Evolutionary conservation across 1,140 invertebrate species (phyloP), one percentile per base, ranked within the genome.

Genomic region (Brachionus paranguensis): DNA sequence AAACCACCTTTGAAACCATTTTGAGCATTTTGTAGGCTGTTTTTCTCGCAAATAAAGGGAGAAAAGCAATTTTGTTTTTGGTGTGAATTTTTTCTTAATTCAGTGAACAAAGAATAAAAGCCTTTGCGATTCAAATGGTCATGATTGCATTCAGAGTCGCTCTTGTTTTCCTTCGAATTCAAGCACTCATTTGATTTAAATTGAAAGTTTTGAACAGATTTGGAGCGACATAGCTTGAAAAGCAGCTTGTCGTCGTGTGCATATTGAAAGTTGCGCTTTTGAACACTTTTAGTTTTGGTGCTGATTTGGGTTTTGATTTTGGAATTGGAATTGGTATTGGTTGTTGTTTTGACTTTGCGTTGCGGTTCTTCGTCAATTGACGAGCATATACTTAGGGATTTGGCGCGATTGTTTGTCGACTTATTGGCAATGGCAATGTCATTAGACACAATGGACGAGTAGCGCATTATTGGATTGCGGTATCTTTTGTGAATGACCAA

Each of bases 401-500:
- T 33, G 1, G 65, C 0, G 2, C 65, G 65, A 41, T 37, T 68
- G 0, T 14, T 37, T 41, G 27, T 8, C 24, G 33, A 10, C 47
- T 74, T 43, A 45, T 17, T 20, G 17, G 5, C 6, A 33, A 37
- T 6, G 33, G 17, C 7, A 7, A 27, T 68, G 29, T 74, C 41
- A 74, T 74, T 74, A 5, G 72, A 33, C 6, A 76, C 47, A 27
- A 76, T 50, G 20, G 72, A 47, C 47, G 72, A 50, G 27, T 76
- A 76, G 43, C 27, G 43, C 43, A 76, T 50, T 50, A 76, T 76
- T 76, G 72, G 72, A 50, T 50, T 76, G 7, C 45, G 17, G 47
- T 76, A 79, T 29, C 78, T 53, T 60, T 79, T 79, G 17, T 79
- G 55, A 47, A 92, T 91, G 84, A 91, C 91, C 78, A 88, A 87